phyloP scores from a whole-genome alignment of 2,888 invertebrate species.

The Drosophila neonasuta region DNA sequence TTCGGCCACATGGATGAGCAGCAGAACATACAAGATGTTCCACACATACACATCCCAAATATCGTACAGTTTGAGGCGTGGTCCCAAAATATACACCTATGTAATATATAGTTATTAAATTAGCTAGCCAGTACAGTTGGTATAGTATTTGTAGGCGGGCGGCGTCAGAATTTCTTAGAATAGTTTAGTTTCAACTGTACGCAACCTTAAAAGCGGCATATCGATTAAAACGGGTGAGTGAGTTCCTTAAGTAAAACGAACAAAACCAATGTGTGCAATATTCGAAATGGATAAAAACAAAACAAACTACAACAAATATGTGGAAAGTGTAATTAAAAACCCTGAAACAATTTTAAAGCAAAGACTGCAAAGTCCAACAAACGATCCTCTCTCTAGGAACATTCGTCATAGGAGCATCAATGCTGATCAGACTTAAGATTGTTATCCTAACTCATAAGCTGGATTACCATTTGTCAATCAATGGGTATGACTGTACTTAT shows the following conservation, averaged over 20 bases:
- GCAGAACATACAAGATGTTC: conserved; percentile 40
- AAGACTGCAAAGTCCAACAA: conserved; percentile 41
- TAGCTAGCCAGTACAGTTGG: conserved; percentile 54
- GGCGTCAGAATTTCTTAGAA: conserved; percentile 34
- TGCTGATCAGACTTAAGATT: conserved; percentile 56
- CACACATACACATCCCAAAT: conserved; percentile 7
- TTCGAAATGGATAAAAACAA: conserved; percentile 42
- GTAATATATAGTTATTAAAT: conserved; percentile 31
- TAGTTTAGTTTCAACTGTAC: conserved; percentile 60
- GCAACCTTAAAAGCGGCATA: conserved; percentile 43
- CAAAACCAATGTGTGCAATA: conserved; percentile 25
- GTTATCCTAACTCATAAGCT: conserved; percentile 52
- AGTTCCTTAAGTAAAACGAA: conserved; percentile 56
- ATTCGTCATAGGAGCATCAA: conserved; percentile 57
- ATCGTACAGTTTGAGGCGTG: conserved; percentile 21
- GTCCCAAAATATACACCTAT: conserved; percentile 10
- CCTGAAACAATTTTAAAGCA: conserved; percentile 11
- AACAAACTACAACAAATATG: conserved; percentile 39
- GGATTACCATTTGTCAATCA: conserved; percentile 54
- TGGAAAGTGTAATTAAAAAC: conserved; percentile 35
- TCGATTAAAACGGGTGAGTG: conserved; percentile 60
- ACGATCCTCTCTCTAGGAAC: conserved; percentile 44
- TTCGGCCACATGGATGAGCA: conserved; percentile 49
- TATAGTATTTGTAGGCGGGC: conserved; percentile 41
- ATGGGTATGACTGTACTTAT: conserved; percentile 63